A percentile compares a stretch with the other conserved stretches of the same genome.
Conservation (phyloP, 1,140 invertebrate genomes). For the Heliconius hermathena region DNA sequence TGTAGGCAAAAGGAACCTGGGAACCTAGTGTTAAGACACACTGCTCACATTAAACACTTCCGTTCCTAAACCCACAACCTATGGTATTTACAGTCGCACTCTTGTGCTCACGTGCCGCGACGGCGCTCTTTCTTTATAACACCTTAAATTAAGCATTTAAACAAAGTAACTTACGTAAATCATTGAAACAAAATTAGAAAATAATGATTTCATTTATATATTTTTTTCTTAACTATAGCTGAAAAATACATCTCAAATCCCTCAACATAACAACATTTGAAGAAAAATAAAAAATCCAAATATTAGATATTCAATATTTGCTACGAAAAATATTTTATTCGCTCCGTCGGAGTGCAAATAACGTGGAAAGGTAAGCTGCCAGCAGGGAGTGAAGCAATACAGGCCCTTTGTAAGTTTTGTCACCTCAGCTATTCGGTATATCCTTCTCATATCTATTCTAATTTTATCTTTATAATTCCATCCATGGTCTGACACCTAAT, state of each 20-base stretch:
- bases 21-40: no score
- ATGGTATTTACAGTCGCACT: no score
- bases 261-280: neutral
- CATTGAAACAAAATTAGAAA: no score
- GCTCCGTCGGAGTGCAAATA: constrained; percentile 14
- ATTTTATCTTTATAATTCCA: neutral
- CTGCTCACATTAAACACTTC: no score
- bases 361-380: constrained; percentile 13
- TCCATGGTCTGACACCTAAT: neutral
- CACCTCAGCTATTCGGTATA: neutral
- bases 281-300: neutral
- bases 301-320: constrained; percentile 6
- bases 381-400: constrained; percentile 3
- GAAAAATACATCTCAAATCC: neutral
- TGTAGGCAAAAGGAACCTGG: no score
- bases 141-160: no score
- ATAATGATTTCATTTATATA: neutral
- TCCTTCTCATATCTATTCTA: neutral
- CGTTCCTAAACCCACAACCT: no score
- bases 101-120: no score
- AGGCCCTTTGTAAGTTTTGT: neutral
- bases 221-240: neutral
- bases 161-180: no score
- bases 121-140: no score
- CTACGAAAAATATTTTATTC: constrained; percentile 1